Percentiles rank a stretch among this genome's conserved stretches.
Evolutionary conservation across 2,113 vertebrate genomes (phyloP).

Genomic region (Myanophis thanlyinensis): DNA sequence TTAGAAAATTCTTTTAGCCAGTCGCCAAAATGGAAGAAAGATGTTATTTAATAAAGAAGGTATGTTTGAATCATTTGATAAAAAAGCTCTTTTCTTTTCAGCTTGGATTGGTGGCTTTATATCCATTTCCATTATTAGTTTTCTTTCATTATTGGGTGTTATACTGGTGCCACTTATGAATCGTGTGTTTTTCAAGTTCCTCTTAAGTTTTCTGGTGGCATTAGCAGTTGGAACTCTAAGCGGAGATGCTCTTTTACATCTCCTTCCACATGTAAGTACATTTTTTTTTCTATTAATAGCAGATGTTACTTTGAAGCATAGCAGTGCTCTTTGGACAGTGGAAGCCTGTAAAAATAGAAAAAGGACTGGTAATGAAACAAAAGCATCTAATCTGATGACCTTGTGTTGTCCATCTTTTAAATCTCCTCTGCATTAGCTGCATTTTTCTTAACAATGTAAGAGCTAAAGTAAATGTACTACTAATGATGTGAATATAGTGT

Average conservation of each 20-base stretch:
- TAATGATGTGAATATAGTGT: background rate
- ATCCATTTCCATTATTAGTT: constrained; percentile 93
- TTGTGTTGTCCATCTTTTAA: background rate
- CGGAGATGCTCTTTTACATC: constrained; percentile 94
- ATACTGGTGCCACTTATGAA: constrained; percentile 94
- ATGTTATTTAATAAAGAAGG: background rate
- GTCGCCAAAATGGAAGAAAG: background rate
- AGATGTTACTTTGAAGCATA: background rate
- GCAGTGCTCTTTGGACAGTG: background rate
- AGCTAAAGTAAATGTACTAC: background rate
- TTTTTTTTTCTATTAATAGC: background rate
- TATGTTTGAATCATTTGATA: background rate
- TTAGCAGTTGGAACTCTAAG: constrained; percentile 94
- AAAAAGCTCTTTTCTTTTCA: constrained; percentile 57
- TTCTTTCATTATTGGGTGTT: constrained; percentile 89
- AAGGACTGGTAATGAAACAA: background rate
- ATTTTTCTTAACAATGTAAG: background rate
- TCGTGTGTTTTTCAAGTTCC: constrained; percentile 93
- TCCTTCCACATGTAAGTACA: constrained; percentile 93
- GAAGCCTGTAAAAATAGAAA: background rate
- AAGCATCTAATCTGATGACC: background rate
- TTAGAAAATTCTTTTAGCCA: background rate
- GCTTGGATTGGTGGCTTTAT: constrained; percentile 94
- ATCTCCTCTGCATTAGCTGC: background rate
- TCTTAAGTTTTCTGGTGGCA: constrained; percentile 95